Evolutionary conservation across 2,888 invertebrate species (phyloP), one percentile per base, ranked within the genome.

Genomic region (Noctua janthina): DNA sequence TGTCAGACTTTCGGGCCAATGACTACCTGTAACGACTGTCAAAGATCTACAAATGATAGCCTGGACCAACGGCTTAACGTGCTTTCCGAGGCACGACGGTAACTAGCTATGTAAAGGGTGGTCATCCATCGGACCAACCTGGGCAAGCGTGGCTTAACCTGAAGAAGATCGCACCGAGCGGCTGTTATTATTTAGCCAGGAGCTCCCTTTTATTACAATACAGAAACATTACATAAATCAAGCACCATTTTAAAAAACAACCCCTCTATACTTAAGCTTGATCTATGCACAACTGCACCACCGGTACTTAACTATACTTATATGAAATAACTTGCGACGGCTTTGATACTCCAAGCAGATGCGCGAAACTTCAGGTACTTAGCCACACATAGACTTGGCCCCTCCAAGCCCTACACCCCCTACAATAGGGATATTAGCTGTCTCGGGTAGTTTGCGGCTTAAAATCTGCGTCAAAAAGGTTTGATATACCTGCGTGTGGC

Each of bases 311-410:
- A 20, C 70, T 82, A 84, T 74, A 85, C 35, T 29, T 87, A 66
- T 67, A 83, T 79, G 80, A 70, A 83, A 88, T 83, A 89, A 89
- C 80, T 83, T 59, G 64, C 78, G 71, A 62, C 73, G 79, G 75
- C 79, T 83, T 77, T 81, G 82, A 85, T 86, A 79, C 80, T 68
- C 39, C 71, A 49, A 81, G 79, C 59, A 78, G 84, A 87, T 80
- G 86, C 80, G 79, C 81, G n/a, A 68, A 82, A 88, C 88, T 88
- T 77, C 66, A 85, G 78, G 78, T 83, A 79, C 79, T 82, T 76
- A 79, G 35, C 76, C 79, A 64, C 75, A 76, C 83, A 59, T 39
- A 69, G 54, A 64, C 51, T 68, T 46, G 15, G 15, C 68, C 68
- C 70, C 69, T 59, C 39, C 62, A n/a, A 64, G 2, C 68, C 70